Base-by-base conservation (phyloP, 2,888 invertebrate species). In the Parasteatoda lunata region DNA sequence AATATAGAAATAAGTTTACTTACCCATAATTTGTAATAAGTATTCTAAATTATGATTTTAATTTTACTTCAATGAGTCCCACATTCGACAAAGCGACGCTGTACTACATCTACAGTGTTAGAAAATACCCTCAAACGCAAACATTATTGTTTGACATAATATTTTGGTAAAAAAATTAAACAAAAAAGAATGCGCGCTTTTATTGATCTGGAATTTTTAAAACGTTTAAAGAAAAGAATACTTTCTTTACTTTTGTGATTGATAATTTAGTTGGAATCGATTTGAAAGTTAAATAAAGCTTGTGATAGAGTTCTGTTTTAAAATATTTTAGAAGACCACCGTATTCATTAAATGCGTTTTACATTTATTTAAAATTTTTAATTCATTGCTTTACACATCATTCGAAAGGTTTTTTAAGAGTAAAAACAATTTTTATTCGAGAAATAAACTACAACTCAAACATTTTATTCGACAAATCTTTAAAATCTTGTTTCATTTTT, bases 91-190 rank as follows among this genome's bases (percentile, higher is more conserved):
- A 88, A 88, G 88, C 88, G 88, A 88, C 88, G 88, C 88, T 83
- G 88, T 88, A 88, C 88, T 88, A 88, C 88, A 88, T 88, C 88
- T 88, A 88, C 88, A 88, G 88, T 79, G 88, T 88, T 83, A 77
- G 83, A 83, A 86, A 79, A 88, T 83, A 88, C 88, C 83, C 88
- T 88, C 88, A 81, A 88, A 82, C 82, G 76, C 80, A 83, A 87
- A 77, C 81, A 82, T 87, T 87, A 68, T 81, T 72, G 68, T 82
- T 82, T 81, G 82, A 82, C 82, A 82, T 77, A 81, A 77, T 87
- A 87, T 82, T 87, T 87, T 75, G 78, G 77, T 69, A 77, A 82
- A 30, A 30, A 30, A 30, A 30, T 30, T 30, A 30, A 30, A 30
- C 30, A 30, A 30, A 87, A 87, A 81, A 81, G 77, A 72, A 82